A percentile compares a stretch with the other conserved stretches of the same genome.
Evolutionary conservation across 2,888 invertebrate genomes (phyloP).

Genomic region (Limnephilus rhombicus): DNA sequence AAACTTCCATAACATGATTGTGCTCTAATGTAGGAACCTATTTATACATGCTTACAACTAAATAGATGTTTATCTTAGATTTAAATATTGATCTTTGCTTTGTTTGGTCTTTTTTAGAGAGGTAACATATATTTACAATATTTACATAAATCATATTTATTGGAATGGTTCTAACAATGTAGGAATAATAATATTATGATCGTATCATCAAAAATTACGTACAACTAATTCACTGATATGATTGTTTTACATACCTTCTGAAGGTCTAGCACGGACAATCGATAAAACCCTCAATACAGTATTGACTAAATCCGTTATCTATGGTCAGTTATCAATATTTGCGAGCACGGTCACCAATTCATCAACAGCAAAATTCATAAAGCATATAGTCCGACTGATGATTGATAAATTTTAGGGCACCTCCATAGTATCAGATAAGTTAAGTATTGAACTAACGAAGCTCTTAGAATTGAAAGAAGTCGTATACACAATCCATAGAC

Average conservation of each 20-base stretch:
- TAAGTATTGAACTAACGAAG: no score
- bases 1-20: neutral
- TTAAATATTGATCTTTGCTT: neutral
- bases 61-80: neutral
- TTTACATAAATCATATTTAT: neutral
- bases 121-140: neutral
- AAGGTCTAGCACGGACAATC: no score
- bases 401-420: no score
- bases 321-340: no score
- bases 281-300: no score
- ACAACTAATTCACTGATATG: neutral
- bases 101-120: neutral
- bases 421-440: no score
- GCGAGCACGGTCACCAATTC: no score
- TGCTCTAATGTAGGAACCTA: neutral
- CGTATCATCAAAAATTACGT: neutral
- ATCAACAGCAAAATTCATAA: no score
- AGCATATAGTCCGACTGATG: no score
- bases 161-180: neutral
- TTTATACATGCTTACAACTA: neutral
- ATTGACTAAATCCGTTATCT: no score
- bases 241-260: neutral
- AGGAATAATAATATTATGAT: neutral
- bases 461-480: no score
- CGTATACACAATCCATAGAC: no score